Conservation (phyloP, 2,888 invertebrate genomes). For the Paralinhomoeus sp. region DNA sequence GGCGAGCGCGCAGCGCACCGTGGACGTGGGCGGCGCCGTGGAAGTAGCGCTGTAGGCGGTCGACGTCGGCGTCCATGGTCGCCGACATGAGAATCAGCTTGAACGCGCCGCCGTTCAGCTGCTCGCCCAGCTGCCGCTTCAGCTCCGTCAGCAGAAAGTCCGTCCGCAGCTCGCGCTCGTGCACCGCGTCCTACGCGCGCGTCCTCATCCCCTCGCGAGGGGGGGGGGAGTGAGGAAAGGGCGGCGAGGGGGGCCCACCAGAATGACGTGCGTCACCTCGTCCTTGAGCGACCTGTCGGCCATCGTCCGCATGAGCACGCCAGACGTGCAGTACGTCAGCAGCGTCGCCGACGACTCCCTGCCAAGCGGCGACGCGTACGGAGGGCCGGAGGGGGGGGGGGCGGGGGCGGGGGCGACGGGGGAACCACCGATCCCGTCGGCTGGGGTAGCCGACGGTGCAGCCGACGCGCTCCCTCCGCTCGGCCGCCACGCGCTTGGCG, state of each 20-base stretch:
- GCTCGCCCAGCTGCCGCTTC: not conserved
- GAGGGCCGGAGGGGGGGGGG: no score
- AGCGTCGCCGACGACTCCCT: conserved; percentile 53
- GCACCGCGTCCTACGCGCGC: conserved; percentile 92
- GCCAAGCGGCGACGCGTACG: no score
- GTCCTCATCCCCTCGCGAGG: conserved; percentile 16
- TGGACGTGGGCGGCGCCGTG: conserved; percentile 50
- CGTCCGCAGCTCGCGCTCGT: conserved; percentile 72
- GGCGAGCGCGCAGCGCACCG: conserved; percentile 19
- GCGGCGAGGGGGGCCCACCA: no score
- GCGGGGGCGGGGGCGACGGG: no score
- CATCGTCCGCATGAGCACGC: conserved; percentile 60
- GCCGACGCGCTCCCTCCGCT: conserved; percentile 54
- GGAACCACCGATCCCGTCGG: conserved; percentile 57
- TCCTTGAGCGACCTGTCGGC: conserved; percentile 49
- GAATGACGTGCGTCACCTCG: conserved; percentile 49
- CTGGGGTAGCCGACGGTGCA: conserved; percentile 69
- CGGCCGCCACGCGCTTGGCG: conserved; percentile 60
- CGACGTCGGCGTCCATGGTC: conserved; percentile 48
- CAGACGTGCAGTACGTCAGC: conserved; percentile 72
- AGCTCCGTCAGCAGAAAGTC: conserved; percentile 73
- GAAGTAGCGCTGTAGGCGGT: conserved; percentile 61
- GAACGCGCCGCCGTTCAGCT: conserved; percentile 1
- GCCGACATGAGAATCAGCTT: conserved; percentile 81
- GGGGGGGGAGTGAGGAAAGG: no score